These are phyloP conservation scores for Poecilobothrus nobilitatus DNA, from an alignment of 2,888 invertebrate genomes.

Conservation along the genomic window DNA sequence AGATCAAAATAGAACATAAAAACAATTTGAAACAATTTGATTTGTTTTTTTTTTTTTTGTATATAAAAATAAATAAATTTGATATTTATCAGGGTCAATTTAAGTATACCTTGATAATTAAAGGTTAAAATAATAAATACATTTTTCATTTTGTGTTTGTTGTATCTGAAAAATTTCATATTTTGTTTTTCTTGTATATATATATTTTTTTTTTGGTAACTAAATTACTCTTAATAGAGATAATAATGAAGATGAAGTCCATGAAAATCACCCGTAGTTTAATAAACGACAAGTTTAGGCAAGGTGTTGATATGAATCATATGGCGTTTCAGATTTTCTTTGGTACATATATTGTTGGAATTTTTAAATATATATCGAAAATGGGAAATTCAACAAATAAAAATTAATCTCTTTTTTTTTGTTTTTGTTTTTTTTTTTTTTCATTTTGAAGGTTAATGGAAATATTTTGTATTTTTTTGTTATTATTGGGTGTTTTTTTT, in stretches of 20 bases:
- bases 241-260: slow-evolving; percentile 6
- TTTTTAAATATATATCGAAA: background rate
- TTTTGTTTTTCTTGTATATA: background rate
- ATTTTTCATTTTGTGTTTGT: background rate
- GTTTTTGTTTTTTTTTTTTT: too few species aligned
- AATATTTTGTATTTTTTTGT: too few species aligned
- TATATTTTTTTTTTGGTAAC: background rate
- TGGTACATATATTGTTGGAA: background rate
- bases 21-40: too few species aligned
- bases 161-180: background rate
- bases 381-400: too few species aligned
- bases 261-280: background rate
- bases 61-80: too few species aligned
- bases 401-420: too few species aligned
- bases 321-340: background rate
- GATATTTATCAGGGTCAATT: too few species aligned
- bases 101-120: background rate
- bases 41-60: too few species aligned
- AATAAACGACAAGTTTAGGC: background rate
- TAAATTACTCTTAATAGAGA: background rate
- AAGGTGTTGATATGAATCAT: background rate
- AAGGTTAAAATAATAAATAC: background rate
- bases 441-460: too few species aligned
- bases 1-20: too few species aligned
- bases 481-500: too few species aligned